Evolutionary conservation across 2,888 invertebrate species (phyloP).

Genomic region (Cheilosia impressa): DNA sequence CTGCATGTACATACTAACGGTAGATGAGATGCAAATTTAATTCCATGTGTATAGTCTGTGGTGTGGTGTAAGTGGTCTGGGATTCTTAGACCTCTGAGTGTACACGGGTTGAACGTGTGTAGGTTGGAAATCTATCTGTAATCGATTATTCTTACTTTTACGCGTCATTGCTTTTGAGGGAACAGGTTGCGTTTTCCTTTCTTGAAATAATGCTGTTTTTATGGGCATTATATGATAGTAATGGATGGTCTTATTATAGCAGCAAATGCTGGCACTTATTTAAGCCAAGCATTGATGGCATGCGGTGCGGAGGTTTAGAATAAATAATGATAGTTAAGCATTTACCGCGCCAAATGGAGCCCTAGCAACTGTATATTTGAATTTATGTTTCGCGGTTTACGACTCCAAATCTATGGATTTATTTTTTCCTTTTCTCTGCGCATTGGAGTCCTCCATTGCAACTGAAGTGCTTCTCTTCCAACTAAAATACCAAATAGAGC

Average conservation of each 20-base stretch:
- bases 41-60: background rate
- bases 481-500: too few species aligned
- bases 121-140: constrained; percentile 26
- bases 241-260: background rate
- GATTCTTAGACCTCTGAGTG: background rate
- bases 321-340: background rate
- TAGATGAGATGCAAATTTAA: constrained; percentile 25
- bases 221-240: constrained; percentile 10
- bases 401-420: too few species aligned
- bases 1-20: background rate
- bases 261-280: background rate
- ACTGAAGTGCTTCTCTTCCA: too few species aligned
- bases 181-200: constrained; percentile 28
- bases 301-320: too few species aligned
- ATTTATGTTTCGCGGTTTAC: too few species aligned
- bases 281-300: background rate
- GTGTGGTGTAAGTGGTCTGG: constrained; percentile 1
- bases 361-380: background rate
- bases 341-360: background rate
- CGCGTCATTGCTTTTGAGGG: background rate
- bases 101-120: background rate
- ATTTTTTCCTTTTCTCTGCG: too few species aligned
- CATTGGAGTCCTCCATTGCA: too few species aligned
- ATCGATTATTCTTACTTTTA: constrained; percentile 45
- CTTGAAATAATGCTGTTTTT: background rate